Conservation (phyloP, 1,140 invertebrate species). For the Plutomurus gul region DNA sequence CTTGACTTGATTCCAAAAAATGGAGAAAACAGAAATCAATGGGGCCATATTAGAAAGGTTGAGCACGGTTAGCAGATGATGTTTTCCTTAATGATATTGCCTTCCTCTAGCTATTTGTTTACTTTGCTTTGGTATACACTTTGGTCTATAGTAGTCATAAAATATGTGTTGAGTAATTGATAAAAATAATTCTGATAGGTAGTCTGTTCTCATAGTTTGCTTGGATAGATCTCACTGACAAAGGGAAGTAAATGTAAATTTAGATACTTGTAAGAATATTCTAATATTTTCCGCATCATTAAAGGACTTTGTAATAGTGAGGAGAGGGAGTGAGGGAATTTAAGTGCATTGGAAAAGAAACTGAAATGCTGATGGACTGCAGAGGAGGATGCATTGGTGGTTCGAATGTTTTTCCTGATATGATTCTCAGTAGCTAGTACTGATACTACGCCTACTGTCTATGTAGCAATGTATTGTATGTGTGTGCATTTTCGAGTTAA, state of each 20-base stretch:
- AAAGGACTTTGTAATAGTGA: constrained; percentile 3
- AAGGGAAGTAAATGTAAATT: neutral
- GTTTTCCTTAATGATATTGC: too few relatives aligned
- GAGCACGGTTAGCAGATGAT: neutral
- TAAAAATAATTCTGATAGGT: too few relatives aligned
- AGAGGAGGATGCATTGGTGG: neutral
- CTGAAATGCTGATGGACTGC: neutral
- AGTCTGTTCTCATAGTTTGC: neutral
- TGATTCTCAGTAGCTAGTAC: neutral
- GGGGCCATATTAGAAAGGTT: neutral
- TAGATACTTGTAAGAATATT: constrained; percentile 14
- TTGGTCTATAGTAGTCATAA: too few relatives aligned
- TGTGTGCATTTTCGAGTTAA: constrained; percentile 11
- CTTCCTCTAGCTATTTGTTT: too few relatives aligned
- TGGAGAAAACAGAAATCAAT: neutral
- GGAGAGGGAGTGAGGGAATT: constrained; percentile 6
- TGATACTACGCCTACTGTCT: neutral
- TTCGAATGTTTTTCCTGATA: neutral
- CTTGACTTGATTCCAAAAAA: neutral
- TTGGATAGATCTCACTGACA: neutral
- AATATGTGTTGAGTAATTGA: too few relatives aligned
- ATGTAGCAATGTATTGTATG: neutral
- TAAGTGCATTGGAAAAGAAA: constrained; percentile 21
- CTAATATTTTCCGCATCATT: constrained; percentile 25
- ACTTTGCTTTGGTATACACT: too few relatives aligned